These are phyloP conservation scores for Drosophila tsacasi DNA, from an alignment of 1,140 invertebrate species.

Conservation along the genomic window DNA sequence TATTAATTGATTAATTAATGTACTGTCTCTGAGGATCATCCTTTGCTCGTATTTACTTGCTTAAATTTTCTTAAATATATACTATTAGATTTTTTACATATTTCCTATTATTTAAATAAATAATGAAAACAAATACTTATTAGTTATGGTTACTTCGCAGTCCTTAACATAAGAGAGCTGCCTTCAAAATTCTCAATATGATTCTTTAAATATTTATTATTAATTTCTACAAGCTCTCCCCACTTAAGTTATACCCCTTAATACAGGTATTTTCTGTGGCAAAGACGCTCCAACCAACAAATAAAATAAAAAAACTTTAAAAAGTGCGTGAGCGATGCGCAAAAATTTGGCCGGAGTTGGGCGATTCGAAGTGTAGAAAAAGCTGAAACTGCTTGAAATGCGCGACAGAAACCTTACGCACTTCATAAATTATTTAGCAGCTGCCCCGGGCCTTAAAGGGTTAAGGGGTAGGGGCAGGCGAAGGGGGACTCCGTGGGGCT, in stretches of 20 bases:
- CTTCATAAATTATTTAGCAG: slow-evolving; percentile 82
- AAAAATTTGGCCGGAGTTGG: slow-evolving; percentile 44
- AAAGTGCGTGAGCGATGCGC: slow-evolving; percentile 69
- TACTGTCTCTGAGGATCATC: too few relatives aligned
- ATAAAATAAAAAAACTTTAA: background rate
- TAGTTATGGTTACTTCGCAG: background rate
- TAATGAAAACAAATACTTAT: background rate
- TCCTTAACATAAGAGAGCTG: background rate
- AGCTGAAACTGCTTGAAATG: slow-evolving; percentile 68
- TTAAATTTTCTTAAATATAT: too few relatives aligned
- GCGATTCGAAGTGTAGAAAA: slow-evolving; percentile 18
- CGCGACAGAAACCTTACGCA: slow-evolving; percentile 74
- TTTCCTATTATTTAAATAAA: background rate
- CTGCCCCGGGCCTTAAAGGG: slow-evolving; percentile 17
- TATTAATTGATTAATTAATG: too few relatives aligned
- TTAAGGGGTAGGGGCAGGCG: background rate
- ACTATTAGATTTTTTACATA: background rate
- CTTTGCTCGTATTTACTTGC: too few relatives aligned
- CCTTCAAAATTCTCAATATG: background rate
- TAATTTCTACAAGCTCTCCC: background rate
- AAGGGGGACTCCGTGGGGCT: background rate
- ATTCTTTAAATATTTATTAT: background rate
- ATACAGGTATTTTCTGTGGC: slow-evolving; percentile 8
- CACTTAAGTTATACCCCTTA: background rate
- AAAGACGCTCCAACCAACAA: slow-evolving; percentile 8